phyloP scores from a whole-genome alignment of 1,140 invertebrate genomes.

The Drosophila melanica region DNA sequence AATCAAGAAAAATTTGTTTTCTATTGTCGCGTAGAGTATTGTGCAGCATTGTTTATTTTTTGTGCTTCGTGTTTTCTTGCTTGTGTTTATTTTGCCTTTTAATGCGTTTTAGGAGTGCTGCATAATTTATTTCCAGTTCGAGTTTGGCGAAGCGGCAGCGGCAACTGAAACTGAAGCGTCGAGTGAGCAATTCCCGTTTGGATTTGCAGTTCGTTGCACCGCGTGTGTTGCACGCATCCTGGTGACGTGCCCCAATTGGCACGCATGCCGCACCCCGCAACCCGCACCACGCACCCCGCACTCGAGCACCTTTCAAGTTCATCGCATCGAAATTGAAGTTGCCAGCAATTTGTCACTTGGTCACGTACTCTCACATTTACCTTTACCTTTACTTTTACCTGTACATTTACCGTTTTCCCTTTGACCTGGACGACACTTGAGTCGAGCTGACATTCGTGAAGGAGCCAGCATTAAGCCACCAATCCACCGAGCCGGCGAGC shows the following conservation, averaged over 20 bases:
- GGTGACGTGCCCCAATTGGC: conserved; percentile 16
- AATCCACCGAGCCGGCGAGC: too few relatives aligned
- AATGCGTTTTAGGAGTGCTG: conserved; percentile 29
- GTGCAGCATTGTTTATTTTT: too few relatives aligned
- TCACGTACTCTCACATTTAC: conserved; percentile 61
- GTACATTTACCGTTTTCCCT: conserved; percentile 9
- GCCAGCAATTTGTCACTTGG: conserved; percentile 78
- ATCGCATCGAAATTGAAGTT: conserved; percentile 67
- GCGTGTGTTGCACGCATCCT: conserved; percentile 14
- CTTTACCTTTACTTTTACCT: conserved; percentile 10
- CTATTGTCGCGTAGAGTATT: too few relatives aligned
- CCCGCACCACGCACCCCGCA: conserved; percentile 46
- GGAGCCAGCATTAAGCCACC: too few relatives aligned
- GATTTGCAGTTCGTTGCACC: conserved; percentile 70
- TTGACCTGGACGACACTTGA: conserved; percentile 32
- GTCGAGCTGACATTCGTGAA: conserved; percentile 35
- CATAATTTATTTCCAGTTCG: conserved; percentile 56
- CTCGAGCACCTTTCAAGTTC: conserved; percentile 76
- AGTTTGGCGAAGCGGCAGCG: conserved; percentile 9
- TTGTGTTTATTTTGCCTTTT: conserved; percentile 4
- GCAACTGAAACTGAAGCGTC: neutral
- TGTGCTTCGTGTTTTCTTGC: too few relatives aligned
- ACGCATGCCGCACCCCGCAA: conserved; percentile 41
- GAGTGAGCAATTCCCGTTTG: conserved; percentile 29
- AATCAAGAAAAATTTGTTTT: too few relatives aligned